Evolutionary conservation across 2,113 vertebrate genomes (phyloP).

Genomic region (Oryctolagus cuniculus): mOryCun1.1 NC_091439.1:17062001-17062500

Average conservation of each 20-base stretch:
- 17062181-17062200: neutral
- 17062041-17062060: neutral
- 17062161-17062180: neutral
- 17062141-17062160: neutral
- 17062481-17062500: neutral
- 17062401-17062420: neutral
- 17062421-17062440: neutral
- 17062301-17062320: neutral
- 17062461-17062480: neutral
- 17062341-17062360: neutral
- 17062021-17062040: neutral
- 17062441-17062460: neutral
- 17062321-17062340: neutral
- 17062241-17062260: neutral
- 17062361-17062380: neutral
- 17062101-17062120: neutral
- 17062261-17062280: neutral
- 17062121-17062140: neutral
- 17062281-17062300: neutral
- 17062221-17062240: neutral
- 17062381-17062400: neutral
- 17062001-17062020: neutral
- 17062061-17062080: neutral
- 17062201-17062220: neutral
- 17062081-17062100: neutral